phyloP scores from a whole-genome alignment of 1,140 invertebrate species.

The Drosophila subpulchrella region DNA sequence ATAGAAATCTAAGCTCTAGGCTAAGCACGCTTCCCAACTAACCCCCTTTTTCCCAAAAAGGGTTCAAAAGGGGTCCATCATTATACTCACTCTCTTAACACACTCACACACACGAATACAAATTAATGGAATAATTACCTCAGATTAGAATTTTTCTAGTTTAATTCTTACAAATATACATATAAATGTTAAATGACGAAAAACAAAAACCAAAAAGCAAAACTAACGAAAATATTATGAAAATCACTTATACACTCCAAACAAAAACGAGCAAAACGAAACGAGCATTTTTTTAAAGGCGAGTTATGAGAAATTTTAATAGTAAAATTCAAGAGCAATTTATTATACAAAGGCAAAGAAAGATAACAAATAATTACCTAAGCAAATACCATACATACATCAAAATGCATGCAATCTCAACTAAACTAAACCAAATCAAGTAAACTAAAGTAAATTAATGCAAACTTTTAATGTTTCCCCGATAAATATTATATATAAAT shows the following conservation, averaged over 20 bases:
- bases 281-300: constrained; percentile 56
- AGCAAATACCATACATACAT: constrained; percentile 36
- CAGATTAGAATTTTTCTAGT: constrained; percentile 83
- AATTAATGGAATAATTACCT: constrained; percentile 83
- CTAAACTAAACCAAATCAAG: constrained; percentile 36
- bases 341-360: constrained; percentile 63
- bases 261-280: constrained; percentile 43
- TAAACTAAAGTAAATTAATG: constrained; percentile 31
- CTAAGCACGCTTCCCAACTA: constrained; percentile 72
- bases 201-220: constrained; percentile 23
- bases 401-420: constrained; percentile 65
- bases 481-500: constrained; percentile 41
- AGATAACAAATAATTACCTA: constrained; percentile 45
- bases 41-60: neutral
- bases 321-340: constrained; percentile 81
- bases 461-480: constrained; percentile 58
- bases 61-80: constrained; percentile 21
- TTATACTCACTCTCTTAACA: constrained; percentile 55
- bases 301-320: constrained; percentile 74
- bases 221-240: constrained; percentile 46
- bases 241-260: constrained; percentile 44
- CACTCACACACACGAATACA: constrained; percentile 66
- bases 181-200: constrained; percentile 69
- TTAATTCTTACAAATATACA: constrained; percentile 81
- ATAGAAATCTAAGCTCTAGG: constrained; percentile 56